Percentiles rank a stretch among this genome's conserved stretches.
Evolutionary conservation across 2,888 invertebrate species (phyloP).

Genomic region (Agonopterix subpropinquella): DNA sequence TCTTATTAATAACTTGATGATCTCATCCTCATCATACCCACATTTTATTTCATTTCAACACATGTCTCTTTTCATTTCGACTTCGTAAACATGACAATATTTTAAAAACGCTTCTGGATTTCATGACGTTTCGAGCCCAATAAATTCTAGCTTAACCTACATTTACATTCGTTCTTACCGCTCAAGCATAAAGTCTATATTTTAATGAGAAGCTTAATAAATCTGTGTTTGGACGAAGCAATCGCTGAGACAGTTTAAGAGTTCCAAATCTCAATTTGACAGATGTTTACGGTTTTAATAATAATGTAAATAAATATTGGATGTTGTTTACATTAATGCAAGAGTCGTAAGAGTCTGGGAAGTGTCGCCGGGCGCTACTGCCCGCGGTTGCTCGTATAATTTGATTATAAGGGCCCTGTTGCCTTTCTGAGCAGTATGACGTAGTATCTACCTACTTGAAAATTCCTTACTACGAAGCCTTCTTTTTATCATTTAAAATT

Average conservation of each 20-base stretch:
- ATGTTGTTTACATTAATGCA: constrained; percentile 46
- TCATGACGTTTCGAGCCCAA: constrained; percentile 13
- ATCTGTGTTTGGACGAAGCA: constrained; percentile 4
- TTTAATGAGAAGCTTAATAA: constrained; percentile 5
- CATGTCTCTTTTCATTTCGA: constrained; percentile 8
- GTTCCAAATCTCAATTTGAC: constrained; percentile 42
- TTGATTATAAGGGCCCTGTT: constrained; percentile 24
- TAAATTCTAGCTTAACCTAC: constrained; percentile 11
- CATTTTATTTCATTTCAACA: constrained; percentile 3
- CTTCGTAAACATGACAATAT: constrained; percentile 12
- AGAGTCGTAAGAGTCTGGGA: constrained; percentile 30
- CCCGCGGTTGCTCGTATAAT: constrained; percentile 31
- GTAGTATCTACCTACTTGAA: not conserved
- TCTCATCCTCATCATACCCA: not conserved
- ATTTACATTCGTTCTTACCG: constrained; percentile 12
- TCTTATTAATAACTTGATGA: not conserved
- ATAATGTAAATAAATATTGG: constrained; percentile 53
- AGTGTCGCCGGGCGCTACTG: constrained; percentile 11
- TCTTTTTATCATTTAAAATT: too few species aligned
- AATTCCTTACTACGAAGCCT: not conserved
- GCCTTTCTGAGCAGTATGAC: not conserved
- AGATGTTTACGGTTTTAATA: constrained; percentile 47
- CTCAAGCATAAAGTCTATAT: constrained; percentile 12
- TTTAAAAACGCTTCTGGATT: constrained; percentile 11
- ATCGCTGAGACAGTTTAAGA: constrained; percentile 33